Conservation (phyloP, 2,888 invertebrate species). For the Cataglyphis albicans region DNA sequence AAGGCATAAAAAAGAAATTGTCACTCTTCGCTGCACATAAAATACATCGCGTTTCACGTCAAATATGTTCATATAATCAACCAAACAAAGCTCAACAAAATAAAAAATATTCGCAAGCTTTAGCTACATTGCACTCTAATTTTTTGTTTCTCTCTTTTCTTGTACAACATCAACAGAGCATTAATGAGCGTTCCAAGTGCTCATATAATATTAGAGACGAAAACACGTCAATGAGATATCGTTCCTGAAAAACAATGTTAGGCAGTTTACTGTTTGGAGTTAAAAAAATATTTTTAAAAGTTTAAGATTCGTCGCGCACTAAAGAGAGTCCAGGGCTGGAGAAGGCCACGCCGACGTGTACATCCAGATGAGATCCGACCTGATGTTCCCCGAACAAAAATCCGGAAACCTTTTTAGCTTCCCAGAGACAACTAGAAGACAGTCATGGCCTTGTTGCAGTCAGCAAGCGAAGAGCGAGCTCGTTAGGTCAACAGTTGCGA, state of each 20-base stretch:
- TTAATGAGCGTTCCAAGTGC: background rate
- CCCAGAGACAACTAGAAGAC: conserved; percentile 69
- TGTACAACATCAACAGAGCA: background rate
- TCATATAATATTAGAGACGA: background rate
- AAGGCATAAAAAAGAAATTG: conserved; percentile 21
- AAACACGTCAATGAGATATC: background rate
- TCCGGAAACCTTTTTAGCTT: conserved; percentile 61
- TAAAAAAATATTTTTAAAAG: conserved; percentile 36
- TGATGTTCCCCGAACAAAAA: conserved; percentile 15
- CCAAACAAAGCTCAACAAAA: conserved; percentile 26
- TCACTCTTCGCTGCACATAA: conserved; percentile 31
- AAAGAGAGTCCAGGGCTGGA: conserved; percentile 7
- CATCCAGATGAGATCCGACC: conserved; percentile 9
- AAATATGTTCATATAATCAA: conserved; percentile 12
- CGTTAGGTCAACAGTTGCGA: conserved; percentile 82
- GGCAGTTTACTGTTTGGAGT: conserved; percentile 56
- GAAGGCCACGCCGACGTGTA: background rate
- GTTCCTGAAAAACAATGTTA: conserved; percentile 57
- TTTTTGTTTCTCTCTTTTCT: background rate
- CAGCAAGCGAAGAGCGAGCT: conserved; percentile 79
- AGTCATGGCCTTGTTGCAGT: conserved; percentile 72
- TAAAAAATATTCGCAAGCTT: conserved; percentile 9
- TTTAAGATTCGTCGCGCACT: background rate
- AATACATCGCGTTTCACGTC: background rate
- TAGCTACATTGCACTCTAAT: conserved; percentile 18